A percentile compares a stretch with the other conserved stretches of the same genome.
Conservation (phyloP, 2,113 vertebrate species). For the Xenopus laevis region DNA sequence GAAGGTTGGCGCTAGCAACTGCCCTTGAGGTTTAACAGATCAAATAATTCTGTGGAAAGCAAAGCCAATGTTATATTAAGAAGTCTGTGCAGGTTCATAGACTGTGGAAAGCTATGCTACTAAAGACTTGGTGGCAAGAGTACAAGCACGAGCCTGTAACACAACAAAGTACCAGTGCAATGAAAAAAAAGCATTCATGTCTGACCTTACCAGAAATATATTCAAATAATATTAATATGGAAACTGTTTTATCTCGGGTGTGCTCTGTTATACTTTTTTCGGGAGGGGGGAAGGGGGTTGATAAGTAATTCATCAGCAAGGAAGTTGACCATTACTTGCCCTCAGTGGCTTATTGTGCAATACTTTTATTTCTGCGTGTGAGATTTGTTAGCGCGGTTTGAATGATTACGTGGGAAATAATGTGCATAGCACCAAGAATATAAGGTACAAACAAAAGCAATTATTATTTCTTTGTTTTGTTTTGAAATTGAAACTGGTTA, state of each 20-base stretch:
- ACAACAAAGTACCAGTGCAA: constrained; percentile 46
- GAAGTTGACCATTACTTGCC: constrained; percentile 78
- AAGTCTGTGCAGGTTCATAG: constrained; percentile 83
- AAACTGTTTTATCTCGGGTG: constrained; percentile 72
- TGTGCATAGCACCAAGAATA: constrained; percentile 58
- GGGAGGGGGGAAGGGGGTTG: constrained; percentile 52
- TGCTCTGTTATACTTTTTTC: constrained; percentile 51
- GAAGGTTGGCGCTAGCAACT: background rate
- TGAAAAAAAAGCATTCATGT: constrained; percentile 26
- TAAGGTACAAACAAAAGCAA: constrained; percentile 48
- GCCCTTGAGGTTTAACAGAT: constrained; percentile 10
- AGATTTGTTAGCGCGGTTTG: constrained; percentile 66
- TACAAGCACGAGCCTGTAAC: background rate
- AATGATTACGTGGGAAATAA: constrained; percentile 65
- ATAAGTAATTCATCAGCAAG: constrained; percentile 60
- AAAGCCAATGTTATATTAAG: constrained; percentile 33
- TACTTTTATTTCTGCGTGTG: constrained; percentile 76
- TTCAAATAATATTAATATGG: constrained; percentile 51
- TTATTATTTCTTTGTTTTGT: constrained; percentile 53
- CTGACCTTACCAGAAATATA: constrained; percentile 12
- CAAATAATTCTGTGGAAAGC: constrained; percentile 28
- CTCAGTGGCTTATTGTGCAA: constrained; percentile 89
- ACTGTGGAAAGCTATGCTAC: constrained; percentile 56
- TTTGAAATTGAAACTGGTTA: constrained; percentile 60
- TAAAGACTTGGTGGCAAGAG: no score